Conservation (phyloP, 2,113 vertebrate genomes). For the Gulo gulo region DNA sequence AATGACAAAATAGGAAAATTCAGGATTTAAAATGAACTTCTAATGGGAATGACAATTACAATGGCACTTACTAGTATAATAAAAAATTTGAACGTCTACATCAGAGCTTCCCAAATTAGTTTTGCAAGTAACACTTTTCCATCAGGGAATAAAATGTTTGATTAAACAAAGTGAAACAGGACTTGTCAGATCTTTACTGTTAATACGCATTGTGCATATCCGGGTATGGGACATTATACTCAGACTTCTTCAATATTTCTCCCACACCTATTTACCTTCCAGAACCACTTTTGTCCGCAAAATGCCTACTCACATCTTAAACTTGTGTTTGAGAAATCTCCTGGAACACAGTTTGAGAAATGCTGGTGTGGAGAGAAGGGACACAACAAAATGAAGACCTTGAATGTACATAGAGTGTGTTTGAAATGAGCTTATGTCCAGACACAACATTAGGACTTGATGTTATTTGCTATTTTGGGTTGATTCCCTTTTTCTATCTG, state of each 20-base stretch:
- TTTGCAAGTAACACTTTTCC: neutral
- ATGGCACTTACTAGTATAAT: neutral
- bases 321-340: neutral
- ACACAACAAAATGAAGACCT: neutral
- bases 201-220: neutral
- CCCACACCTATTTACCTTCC: neutral
- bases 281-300: neutral
- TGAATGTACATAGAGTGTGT: neutral
- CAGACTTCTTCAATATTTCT: neutral
- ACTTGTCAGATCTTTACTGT: neutral
- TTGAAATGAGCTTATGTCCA: neutral
- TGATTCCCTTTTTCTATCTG: neutral
- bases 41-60: neutral
- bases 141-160: neutral
- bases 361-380: neutral
- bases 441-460: neutral
- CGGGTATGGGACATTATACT: neutral
- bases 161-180: neutral
- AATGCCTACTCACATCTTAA: neutral
- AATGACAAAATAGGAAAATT: neutral
- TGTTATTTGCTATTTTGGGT: neutral
- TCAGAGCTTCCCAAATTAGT: neutral
- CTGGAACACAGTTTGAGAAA: neutral
- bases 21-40: neutral
- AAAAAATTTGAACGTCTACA: conserved; percentile 10